Base-by-base conservation (phyloP, 2,797 vertebrate species). In the Euphonia xanthogaster region DNA sequence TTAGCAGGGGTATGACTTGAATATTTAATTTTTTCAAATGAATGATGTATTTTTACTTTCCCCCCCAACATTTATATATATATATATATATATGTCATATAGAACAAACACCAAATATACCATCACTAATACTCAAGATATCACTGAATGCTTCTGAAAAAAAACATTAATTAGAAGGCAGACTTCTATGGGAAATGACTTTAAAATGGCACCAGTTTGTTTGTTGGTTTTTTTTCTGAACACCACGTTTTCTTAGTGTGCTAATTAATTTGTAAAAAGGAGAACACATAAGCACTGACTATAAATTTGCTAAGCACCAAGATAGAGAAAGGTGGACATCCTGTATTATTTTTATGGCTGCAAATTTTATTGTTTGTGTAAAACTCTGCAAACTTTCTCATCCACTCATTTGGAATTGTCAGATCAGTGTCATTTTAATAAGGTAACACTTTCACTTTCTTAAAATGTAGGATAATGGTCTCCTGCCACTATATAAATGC, bases 111-210 rank as follows among this genome's bases (percentile, higher is more conserved):
- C 97, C 97, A 97, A 98, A 92, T 94, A 97, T 97, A 98, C 98
- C 97, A 94, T 97, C 98, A 98, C 98, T 97, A 98, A 97, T 97
- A 98, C 96, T 98, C 97, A 97, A 96, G 97, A 97, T 96, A 97
- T 97, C 97, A 98, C 97, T 98, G 96, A 97, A 98, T 98, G 95
- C 94, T 97, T 98, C 96, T 97, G 97, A 95, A 98, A 98, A 83
- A 95, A 97, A 97, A 77, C 88, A 95, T 95, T 94, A 94, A 92
- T 92, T 96, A 96, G 96, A 98, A 98, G 98, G 98, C 97, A 98
- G 97, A 97, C 96, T 96, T 96, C 96, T 97, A 96, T 97, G 96
- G 97, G 94, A 97, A 97, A 97, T 96, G 77, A 96, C 96, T 98
- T 97, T 92, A 93, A 97, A 96, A 97, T 96, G 94, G 97, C 97